Evolutionary conservation across 2,113 vertebrate genomes (phyloP).

Genomic region (Hiodon alosoides): DNA sequence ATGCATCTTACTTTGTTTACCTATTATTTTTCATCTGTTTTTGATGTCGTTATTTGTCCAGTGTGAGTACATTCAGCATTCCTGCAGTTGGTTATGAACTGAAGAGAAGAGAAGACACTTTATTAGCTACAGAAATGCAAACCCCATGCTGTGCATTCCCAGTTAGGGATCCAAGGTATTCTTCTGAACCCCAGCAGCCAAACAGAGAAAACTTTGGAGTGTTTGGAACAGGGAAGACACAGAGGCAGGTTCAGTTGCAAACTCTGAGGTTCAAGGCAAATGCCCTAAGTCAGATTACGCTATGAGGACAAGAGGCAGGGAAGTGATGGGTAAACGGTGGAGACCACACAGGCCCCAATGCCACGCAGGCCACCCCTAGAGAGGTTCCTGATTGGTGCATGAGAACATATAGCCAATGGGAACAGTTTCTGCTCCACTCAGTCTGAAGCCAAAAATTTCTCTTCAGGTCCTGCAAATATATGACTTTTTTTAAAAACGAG

Average conservation of each 20-base stretch:
- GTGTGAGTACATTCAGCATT: neutral
- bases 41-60: neutral
- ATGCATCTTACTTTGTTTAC: conserved; percentile 6
- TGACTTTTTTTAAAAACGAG: conserved; percentile 37
- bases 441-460: too few relatives aligned
- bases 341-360: neutral
- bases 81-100: neutral
- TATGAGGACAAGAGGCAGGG: neutral
- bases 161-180: neutral
- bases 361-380: too few relatives aligned
- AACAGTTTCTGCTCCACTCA: too few relatives aligned
- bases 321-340: neutral
- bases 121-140: neutral
- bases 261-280: too few relatives aligned
- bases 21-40: conserved; percentile 5
- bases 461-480: too few relatives aligned
- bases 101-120: neutral
- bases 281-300: neutral
- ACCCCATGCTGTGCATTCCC: neutral
- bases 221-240: conserved; percentile 11
- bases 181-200: neutral
- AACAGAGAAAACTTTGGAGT: neutral
- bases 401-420: too few relatives aligned
- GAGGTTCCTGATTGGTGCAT: too few relatives aligned
- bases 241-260: neutral